These are phyloP conservation scores for Leptinotarsa texana DNA, from an alignment of 1,140 invertebrate genomes.

Conservation along the genomic window DNA sequence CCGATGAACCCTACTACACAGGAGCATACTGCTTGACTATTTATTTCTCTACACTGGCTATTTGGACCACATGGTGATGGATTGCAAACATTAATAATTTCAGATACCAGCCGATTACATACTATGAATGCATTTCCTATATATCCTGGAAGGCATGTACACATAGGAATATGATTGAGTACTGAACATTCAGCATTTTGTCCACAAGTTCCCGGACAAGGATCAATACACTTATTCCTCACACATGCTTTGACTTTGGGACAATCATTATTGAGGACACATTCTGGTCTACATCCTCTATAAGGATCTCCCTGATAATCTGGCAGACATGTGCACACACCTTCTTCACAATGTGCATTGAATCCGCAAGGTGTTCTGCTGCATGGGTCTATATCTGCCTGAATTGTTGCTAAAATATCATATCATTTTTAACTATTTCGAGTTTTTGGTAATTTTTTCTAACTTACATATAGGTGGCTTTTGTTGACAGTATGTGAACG, in stretches of 20 bases:
- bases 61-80: slow-evolving; percentile 68
- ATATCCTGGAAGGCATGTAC: slow-evolving; percentile 67
- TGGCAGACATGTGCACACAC: slow-evolving; percentile 70
- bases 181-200: slow-evolving; percentile 71
- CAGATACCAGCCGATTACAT: slow-evolving; percentile 59
- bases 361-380: slow-evolving; percentile 69
- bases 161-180: slow-evolving; percentile 71
- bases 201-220: slow-evolving; percentile 66
- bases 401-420: slow-evolving; percentile 36
- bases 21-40: slow-evolving; percentile 61
- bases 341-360: slow-evolving; percentile 64
- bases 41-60: slow-evolving; percentile 62
- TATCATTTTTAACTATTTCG: neutral
- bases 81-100: slow-evolving; percentile 61
- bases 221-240: slow-evolving; percentile 67
- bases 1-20: slow-evolving; percentile 68
- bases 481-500: slow-evolving; percentile 62
- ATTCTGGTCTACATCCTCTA: slow-evolving; percentile 74
- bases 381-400: slow-evolving; percentile 59
- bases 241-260: slow-evolving; percentile 64
- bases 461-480: slow-evolving; percentile 58
- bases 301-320: slow-evolving; percentile 75
- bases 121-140: slow-evolving; percentile 78
- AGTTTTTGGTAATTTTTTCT: neutral
- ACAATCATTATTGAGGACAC: slow-evolving; percentile 70